These are phyloP conservation scores for Ceratotherium simum DNA, from an alignment of 2,113 vertebrate genomes.

Conservation along the genomic window DNA sequence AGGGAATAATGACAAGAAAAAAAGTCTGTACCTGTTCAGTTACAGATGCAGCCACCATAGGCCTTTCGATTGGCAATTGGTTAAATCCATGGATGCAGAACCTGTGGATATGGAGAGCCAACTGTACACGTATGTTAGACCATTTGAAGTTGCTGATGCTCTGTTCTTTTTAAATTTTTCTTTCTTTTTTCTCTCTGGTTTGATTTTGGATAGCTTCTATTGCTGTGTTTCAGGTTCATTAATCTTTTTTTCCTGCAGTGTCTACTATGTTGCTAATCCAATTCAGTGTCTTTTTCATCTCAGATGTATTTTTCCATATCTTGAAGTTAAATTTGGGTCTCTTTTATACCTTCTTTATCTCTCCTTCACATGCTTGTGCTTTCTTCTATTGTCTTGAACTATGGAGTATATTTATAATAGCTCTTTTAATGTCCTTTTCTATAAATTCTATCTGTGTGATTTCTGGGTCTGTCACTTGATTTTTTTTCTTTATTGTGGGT, in stretches of 20 bases:
- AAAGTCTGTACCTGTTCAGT: no score
- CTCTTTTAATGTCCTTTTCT: not conserved
- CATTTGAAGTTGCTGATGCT: not conserved
- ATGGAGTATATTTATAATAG: not conserved
- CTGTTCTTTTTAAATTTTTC: not conserved
- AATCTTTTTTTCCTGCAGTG: not conserved
- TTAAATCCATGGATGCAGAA: no score
- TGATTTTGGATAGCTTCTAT: not conserved
- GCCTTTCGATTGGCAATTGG: no score
- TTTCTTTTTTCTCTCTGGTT: not conserved
- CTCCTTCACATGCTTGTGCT: not conserved
- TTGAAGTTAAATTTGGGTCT: not conserved
- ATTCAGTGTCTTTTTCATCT: not conserved
- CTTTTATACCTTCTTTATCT: not conserved
- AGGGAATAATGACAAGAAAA: no score
- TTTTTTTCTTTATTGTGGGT: not conserved
- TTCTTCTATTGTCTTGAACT: not conserved
- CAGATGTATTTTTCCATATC: not conserved
- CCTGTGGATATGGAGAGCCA: no score
- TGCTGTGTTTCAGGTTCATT: not conserved
- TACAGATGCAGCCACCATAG: no score
- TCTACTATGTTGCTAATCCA: not conserved
- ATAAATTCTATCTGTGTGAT: not conserved
- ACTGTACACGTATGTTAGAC: not conserved
- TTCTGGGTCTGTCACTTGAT: not conserved